Evolutionary conservation across 2,797 vertebrate genomes (phyloP).

Genomic region (Varecia variegata): DNA sequence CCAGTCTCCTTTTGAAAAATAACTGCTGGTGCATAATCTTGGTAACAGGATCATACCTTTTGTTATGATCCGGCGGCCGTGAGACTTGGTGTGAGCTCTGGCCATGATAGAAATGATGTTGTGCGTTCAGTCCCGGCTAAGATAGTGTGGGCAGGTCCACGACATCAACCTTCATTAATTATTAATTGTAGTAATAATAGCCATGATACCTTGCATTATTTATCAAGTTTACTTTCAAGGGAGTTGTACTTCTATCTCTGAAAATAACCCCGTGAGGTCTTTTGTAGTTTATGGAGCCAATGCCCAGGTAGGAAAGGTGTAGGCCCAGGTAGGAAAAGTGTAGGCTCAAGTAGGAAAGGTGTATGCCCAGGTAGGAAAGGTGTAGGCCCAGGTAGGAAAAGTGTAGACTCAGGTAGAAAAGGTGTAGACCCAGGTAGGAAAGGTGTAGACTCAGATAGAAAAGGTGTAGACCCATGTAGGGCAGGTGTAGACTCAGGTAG

Average conservation of each 20-base stretch:
- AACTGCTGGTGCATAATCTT: not conserved
- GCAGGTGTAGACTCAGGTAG: too few relatives aligned
- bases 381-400: not conserved
- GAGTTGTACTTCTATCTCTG: not conserved
- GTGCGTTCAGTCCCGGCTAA: not conserved
- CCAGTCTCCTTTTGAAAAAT: not conserved
- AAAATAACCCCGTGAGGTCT: not conserved
- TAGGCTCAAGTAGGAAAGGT: not conserved
- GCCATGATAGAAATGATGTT: not conserved
- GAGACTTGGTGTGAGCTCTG: not conserved
- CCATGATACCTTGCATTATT: not conserved
- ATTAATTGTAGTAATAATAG: not conserved
- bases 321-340: not conserved
- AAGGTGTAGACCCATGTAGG: too few relatives aligned
- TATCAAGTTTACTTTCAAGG: not conserved
- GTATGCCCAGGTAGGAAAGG: not conserved
- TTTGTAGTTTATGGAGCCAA: not conserved
- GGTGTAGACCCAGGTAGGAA: too few relatives aligned
- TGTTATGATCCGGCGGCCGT: not conserved
- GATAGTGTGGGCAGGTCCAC: rapidly evolving
- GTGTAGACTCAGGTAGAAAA: not conserved
- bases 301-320: not conserved
- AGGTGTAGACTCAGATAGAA: too few relatives aligned
- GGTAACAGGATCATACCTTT: not conserved
- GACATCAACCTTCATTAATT: not conserved